Evolutionary conservation across 1,140 invertebrate genomes (phyloP).

Genomic region (Pectinophora gossypiella): DNA sequence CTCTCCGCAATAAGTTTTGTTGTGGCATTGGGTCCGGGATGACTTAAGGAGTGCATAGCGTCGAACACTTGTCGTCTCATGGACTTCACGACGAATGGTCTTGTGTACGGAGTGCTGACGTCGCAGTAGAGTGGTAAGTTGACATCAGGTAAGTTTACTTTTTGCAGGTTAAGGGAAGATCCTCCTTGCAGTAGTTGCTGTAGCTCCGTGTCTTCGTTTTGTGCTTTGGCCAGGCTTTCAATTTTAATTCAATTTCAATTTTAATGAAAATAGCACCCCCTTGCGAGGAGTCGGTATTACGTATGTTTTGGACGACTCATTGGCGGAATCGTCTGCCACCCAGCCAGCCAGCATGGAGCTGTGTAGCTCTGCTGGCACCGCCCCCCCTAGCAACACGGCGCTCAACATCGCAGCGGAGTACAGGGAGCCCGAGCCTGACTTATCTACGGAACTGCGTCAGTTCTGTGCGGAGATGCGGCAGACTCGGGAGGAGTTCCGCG

Average conservation of each 20-base stretch:
- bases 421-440: too few relatives aligned
- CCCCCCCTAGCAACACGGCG: too few relatives aligned
- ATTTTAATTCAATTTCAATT: neutral
- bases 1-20: neutral
- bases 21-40: constrained; percentile 27
- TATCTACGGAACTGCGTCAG: too few relatives aligned
- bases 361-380: too few relatives aligned
- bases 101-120: neutral
- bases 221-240: neutral
- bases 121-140: neutral
- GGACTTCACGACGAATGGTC: constrained; percentile 27
- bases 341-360: too few relatives aligned
- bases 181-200: neutral
- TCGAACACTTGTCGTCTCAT: constrained; percentile 24
- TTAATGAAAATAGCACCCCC: too few relatives aligned
- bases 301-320: too few relatives aligned
- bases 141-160: neutral
- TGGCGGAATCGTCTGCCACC: too few relatives aligned
- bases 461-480: too few relatives aligned
- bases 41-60: constrained; percentile 26
- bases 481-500: too few relatives aligned
- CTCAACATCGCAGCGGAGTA: too few relatives aligned
- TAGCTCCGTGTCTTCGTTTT: neutral
- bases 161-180: neutral
- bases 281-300: too few relatives aligned